Conservation (phyloP, 2,797 vertebrate genomes). For the Stomatorhinus walkeri region DNA sequence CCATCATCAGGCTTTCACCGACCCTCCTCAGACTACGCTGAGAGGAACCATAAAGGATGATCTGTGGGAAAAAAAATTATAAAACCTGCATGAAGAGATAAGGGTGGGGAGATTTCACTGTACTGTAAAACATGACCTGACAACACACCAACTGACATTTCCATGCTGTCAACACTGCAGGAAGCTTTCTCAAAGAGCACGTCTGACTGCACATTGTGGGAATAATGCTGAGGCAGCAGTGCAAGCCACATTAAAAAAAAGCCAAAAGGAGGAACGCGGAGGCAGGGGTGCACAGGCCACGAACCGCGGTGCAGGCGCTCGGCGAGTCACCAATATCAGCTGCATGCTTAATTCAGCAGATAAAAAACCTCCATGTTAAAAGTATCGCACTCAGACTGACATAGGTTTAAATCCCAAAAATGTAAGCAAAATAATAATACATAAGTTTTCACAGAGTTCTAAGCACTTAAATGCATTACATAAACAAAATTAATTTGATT, state of each 20-base stretch:
- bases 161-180: not conserved
- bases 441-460: not conserved
- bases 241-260: not conserved
- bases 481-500: not conserved
- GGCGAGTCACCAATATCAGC: not conserved
- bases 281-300: not conserved
- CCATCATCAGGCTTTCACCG: not conserved
- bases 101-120: not conserved
- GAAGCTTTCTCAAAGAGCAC: not conserved
- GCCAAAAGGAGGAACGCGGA: not conserved
- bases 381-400: not conserved
- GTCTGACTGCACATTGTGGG: not conserved
- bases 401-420: not conserved
- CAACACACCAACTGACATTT: not conserved
- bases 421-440: not conserved
- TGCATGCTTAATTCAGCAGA: not conserved
- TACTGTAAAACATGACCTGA: not conserved
- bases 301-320: not conserved
- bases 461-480: not conserved
- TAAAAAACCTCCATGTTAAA: not conserved
- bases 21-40: not conserved
- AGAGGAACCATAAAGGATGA: not conserved
- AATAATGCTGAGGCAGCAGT: not conserved
- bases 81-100: not conserved
- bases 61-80: not conserved